Conservation (phyloP, 1,140 invertebrate genomes). For the Hypsibius dujardini region DNA sequence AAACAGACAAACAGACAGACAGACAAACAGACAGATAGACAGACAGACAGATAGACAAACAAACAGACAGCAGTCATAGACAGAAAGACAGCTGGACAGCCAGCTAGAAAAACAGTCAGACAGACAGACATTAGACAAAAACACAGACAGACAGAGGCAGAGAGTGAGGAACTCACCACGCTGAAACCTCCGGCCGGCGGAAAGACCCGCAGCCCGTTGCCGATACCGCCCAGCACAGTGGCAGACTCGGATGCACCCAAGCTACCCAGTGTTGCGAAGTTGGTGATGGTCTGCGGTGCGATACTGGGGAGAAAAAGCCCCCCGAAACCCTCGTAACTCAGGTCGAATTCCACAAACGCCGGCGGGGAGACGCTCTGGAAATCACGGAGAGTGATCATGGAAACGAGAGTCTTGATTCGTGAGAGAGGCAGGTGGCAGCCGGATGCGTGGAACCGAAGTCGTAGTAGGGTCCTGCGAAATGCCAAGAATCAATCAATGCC, state of each 20-base stretch:
- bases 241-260: slow-evolving; percentile 46
- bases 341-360: slow-evolving; percentile 93
- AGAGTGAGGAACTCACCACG: neutral
- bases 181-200: neutral
- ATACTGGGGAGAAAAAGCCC: slow-evolving; percentile 83
- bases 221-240: slow-evolving; percentile 72
- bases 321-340: slow-evolving; percentile 94
- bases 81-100: too few relatives aligned
- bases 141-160: too few relatives aligned
- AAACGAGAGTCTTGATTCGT: slow-evolving; percentile 87
- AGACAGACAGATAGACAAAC: too few relatives aligned
- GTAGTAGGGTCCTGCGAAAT: neutral
- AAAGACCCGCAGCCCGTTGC: slow-evolving; percentile 40
- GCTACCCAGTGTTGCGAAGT: slow-evolving; percentile 36
- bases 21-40: too few relatives aligned
- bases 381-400: slow-evolving; percentile 80
- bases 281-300: slow-evolving; percentile 56
- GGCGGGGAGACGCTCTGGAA: slow-evolving; percentile 46
- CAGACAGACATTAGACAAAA: neutral
- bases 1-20: too few relatives aligned
- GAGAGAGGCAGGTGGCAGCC: slow-evolving; percentile 56
- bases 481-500: neutral
- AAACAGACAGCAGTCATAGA: too few relatives aligned
- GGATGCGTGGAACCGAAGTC: slow-evolving; percentile 26
- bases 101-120: too few relatives aligned